Evolutionary conservation across 2,888 invertebrate species (phyloP), one percentile per base, ranked within the genome.

Genomic region (Nebria salina): DNA sequence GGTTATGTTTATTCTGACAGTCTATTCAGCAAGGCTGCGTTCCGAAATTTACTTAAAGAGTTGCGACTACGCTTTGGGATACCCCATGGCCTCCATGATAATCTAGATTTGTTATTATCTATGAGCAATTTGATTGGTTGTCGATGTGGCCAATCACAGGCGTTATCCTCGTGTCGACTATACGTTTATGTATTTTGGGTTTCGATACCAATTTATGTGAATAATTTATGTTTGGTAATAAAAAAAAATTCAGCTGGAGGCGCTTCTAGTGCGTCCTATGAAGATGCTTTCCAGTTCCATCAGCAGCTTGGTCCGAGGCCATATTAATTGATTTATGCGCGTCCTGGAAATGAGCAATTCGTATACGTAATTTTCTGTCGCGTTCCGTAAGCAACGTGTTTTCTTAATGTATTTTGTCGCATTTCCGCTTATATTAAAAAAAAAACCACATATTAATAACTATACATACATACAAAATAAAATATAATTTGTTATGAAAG

Each of bases 341-440:
- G 34, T 75, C 15, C 65, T 65, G n/a, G 13, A 75, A 75, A 75
- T 75, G 13, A 75, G 65, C 65, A n/a, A 75, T 75, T 75, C 65
- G 65, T 75, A 75, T 75, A 64, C 75, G 64, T 11, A 34, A 65
- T 73, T 73, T 75, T 70, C 54, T 75, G 65, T 75, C 75, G 75
- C 75, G 73, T 73, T 54, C 73, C 73, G 42, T 75, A 20, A 70
- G 5, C 68, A 68, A 26, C 25, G 4, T 11, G 70, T 70, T 13
- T 70, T 34, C 20, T 20, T 20, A 20, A 20, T 20, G 20, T 20
- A 20, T 20, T 34, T 70, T 70, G 4, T 70, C 25, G n/a, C 15
- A 15, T 66, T 66, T 20, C 66, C 13, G 66, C 34, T 34, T 34
- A 34, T 54, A 54, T 54, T 70, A 25, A 70, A 11, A 70, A 70